These are phyloP conservation scores for Dendrophyllia cribrosa DNA, from an alignment of 64 coral and sea anemone species.

Conservation along the genomic window DNA sequence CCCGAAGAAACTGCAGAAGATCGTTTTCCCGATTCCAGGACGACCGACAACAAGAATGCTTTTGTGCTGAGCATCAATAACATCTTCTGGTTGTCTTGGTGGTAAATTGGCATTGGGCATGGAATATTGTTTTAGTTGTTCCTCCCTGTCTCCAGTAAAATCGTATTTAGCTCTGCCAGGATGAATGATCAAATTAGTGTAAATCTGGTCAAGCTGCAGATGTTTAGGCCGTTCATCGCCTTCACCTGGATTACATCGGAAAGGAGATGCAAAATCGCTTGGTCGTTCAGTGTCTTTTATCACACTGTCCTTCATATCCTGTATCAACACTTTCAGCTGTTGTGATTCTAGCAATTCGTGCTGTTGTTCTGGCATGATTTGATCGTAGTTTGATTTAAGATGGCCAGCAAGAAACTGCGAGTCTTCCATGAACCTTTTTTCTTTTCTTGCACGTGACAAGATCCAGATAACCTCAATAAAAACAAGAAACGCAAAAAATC, in stretches of 20 bases:
- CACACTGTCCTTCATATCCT: background rate
- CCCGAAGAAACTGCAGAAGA: slow-evolving; percentile 59
- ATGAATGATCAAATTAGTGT: slow-evolving; percentile 55
- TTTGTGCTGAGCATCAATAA: slow-evolving; percentile 8
- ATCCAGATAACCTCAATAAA: background rate
- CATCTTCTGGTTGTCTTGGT: background rate
- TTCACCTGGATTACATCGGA: slow-evolving; percentile 6
- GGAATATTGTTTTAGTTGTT: slow-evolving; percentile 11
- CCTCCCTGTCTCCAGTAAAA: background rate
- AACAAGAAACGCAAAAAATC: background rate
- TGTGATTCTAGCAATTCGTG: background rate
- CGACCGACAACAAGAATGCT: slow-evolving; percentile 56
- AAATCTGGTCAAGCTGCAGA: slow-evolving; percentile 36
- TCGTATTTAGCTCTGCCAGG: slow-evolving; percentile 27
- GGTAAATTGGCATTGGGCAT: background rate
- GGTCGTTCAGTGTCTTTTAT: background rate
- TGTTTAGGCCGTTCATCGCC: background rate
- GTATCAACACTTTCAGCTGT: background rate
- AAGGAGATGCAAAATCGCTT: background rate
- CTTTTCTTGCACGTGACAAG: background rate
- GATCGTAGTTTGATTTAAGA: background rate
- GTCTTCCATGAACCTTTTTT: background rate
- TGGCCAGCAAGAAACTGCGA: background rate
- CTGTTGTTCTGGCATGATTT: no score
- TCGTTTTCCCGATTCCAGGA: slow-evolving; percentile 62